Conservation (phyloP, 2,113 vertebrate genomes). For the Chionis minor region DNA sequence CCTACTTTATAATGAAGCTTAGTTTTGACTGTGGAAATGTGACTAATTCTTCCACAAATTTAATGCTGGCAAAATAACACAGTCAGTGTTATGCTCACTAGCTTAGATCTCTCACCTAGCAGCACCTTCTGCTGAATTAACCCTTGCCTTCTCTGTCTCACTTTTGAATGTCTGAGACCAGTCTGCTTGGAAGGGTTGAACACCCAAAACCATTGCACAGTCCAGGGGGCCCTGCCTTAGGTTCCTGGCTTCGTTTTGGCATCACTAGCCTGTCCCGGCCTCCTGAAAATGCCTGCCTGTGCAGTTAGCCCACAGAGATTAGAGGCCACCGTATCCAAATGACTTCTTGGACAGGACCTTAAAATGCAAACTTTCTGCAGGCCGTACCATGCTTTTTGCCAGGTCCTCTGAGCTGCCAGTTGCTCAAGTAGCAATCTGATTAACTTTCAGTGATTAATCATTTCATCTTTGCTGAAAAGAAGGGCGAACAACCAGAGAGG, state of each 20-base stretch:
- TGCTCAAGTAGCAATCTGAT: background rate
- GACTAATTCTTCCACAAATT: background rate
- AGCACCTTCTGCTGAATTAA: background rate
- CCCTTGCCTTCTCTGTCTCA: background rate
- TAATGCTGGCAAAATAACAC: background rate
- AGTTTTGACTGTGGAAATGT: slow-evolving; percentile 1
- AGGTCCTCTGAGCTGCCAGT: background rate
- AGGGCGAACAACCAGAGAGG: background rate
- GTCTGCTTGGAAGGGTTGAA: background rate
- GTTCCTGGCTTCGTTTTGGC: background rate
- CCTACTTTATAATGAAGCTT: background rate
- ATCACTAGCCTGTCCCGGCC: background rate
- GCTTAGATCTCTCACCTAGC: background rate
- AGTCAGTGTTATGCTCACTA: background rate
- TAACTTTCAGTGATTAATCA: background rate
- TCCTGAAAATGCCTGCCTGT: background rate
- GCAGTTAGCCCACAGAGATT: background rate
- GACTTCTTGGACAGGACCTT: background rate
- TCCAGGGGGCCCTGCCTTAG: background rate
- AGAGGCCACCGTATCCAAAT: background rate
- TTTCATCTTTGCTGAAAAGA: background rate
- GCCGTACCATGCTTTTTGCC: background rate
- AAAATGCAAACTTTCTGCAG: background rate
- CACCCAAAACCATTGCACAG: background rate
- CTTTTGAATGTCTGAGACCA: background rate